These are phyloP conservation scores for Rousettus leschenaultii DNA, from an alignment of 2,113 vertebrate genomes.

Conservation along the genomic window DNA sequence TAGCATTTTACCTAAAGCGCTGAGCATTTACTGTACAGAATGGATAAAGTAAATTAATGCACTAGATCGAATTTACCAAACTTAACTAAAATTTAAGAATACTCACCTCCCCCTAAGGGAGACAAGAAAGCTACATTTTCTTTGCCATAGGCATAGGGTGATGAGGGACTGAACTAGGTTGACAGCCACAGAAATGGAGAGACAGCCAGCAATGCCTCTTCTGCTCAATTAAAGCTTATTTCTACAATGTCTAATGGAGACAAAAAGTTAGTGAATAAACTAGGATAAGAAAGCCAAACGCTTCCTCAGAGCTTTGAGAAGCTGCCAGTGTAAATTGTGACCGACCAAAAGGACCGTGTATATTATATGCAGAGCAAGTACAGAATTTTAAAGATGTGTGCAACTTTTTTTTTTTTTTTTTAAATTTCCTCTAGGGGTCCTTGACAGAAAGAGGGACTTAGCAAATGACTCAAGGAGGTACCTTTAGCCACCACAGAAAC, in stretches of 20 bases:
- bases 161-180: too few relatives aligned
- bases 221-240: background rate
- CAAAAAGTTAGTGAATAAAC: background rate
- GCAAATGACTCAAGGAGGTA: background rate
- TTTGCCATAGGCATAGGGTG: background rate
- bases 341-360: background rate
- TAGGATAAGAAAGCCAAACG: background rate
- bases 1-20: background rate
- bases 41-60: background rate
- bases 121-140: background rate
- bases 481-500: background rate
- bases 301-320: background rate
- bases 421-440: background rate
- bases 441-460: background rate
- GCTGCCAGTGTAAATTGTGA: accelerated
- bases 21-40: background rate
- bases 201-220: background rate
- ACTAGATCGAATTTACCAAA: background rate
- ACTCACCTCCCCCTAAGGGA: background rate
- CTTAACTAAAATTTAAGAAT: background rate
- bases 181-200: background rate
- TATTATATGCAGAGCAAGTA: background rate
- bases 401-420: background rate
- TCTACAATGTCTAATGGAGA: background rate
- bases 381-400: background rate